Base-by-base conservation (phyloP, 2,113 vertebrate genomes). In the Psophia crepitans region DNA sequence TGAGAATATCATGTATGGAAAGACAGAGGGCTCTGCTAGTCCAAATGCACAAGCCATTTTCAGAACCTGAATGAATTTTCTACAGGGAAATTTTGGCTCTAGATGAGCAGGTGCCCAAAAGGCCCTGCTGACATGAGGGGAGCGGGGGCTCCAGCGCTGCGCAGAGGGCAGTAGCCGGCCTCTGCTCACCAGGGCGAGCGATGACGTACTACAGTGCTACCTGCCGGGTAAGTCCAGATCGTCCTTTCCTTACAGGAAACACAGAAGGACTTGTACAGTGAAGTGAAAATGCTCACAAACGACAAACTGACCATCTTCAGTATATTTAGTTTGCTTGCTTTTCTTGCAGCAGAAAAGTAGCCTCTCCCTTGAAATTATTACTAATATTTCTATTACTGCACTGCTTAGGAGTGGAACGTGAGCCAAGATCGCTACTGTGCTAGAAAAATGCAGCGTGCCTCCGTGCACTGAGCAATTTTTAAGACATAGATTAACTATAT, bases 151-250 rank as follows among this genome's bases (percentile, higher is more conserved):
- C 30, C 46, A 21, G 84, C 49, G 70, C 23, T 3, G 1, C 69
- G 30, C 23, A 30, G 43, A 71, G 84, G 28, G 90, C 65, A 86
- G 63, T 85, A 68, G 24, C 2, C 43, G 53, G 5, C 7, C 61
- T 26, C 56, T 46, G 5, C 13, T 32, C 10, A 2, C 9, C 20
- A 14, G 28, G 6, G n/a, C 0, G 4, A 7, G 18, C 5, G 75
- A 30, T 5, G 20, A 19, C 3, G 0, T 9, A 8, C 12, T 5
- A 15, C 2, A 3, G 32, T 24, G 39, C 48, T 30, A 23, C 32
- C 24, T 43, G 68, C 75, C 48, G 76, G 26, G 27, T 15, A 48
- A 28, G 41, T 30, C 64, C 77, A 63, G 48, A n/a, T 58, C 66
- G 54, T 27, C 46, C 63, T 35, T 58, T 65, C 33, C 6, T 9